Evolutionary conservation across 2,888 invertebrate genomes (phyloP), one percentile per base, ranked within the genome.

Genomic region (Cacoxenus indagator): DNA sequence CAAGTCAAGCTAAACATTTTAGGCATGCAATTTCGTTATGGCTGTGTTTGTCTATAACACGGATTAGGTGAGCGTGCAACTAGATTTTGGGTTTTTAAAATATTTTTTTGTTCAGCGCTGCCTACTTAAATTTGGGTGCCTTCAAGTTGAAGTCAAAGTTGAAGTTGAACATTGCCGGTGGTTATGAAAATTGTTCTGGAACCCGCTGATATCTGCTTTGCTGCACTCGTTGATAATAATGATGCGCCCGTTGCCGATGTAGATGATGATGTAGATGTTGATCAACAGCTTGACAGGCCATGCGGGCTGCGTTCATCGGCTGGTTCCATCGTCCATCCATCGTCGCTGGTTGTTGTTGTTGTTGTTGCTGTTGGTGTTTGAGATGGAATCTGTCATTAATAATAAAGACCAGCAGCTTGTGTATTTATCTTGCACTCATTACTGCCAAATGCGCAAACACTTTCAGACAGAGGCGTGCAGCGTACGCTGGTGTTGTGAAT

Each of bases 361-460:
- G n/a, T n/a, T n/a, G 1, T 46, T 46, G 46, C n/a, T 46, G 46
- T 46, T 46, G n/a, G 46, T 9, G 31, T 31, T 31, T 31, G 31
- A 5, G 31, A 9, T 9, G 31, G 31, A 5, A 9, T 26, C 31
- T 19, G 31, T 59, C 59, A 59, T 59, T 59, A 59, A 59, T 59
- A 59, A 59, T 59, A 59, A 59, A 59, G 59, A 59, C 59, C 59
- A 59, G 59, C 59, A 59, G 59, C 59, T 31, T 14, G 26, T 27
- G 27, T 55, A 55, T 55, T 55, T 55, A 55, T 55, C 55, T 55
- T 55, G 26, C 27, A 27, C 55, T 55, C 27, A 55, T 55, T 55
- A 51, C 51, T 51, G 22, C 51, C 22, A 22, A 6, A 51, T 51
- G 9, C 19, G 51, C 51, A 9, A 8, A 19, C 19, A 51, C n/a